Conservation (phyloP, 2,113 vertebrate species). For the Nasalis larvatus region DNA sequence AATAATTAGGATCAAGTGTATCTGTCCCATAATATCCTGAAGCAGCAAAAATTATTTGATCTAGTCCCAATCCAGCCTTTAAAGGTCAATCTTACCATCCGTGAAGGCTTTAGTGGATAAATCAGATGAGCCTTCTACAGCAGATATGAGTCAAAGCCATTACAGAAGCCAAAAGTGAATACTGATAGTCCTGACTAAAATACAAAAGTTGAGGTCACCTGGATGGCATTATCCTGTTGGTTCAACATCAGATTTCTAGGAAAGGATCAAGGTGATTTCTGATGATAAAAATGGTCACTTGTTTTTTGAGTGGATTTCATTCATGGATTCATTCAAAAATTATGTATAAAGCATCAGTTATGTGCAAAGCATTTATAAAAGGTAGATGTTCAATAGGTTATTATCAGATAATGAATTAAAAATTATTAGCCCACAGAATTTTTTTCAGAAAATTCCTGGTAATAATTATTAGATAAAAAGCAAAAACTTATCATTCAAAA, state of each 20-base stretch:
- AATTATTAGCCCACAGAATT: neutral
- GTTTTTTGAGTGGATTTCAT: neutral
- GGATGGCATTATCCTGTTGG: neutral
- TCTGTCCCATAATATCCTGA: neutral
- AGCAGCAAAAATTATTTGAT: neutral
- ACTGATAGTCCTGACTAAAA: neutral
- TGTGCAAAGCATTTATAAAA: slow-evolving; percentile 16
- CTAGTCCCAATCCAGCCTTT: neutral
- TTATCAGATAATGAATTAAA: neutral
- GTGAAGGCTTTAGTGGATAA: neutral
- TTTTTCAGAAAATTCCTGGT: neutral
- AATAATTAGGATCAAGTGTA: neutral
- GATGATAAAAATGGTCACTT: neutral
- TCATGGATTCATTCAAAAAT: neutral
- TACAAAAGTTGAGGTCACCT: neutral
- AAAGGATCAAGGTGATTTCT: neutral
- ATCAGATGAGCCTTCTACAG: neutral
- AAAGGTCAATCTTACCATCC: neutral
- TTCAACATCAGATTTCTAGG: neutral
- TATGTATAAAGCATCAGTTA: neutral
- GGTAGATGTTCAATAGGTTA: neutral
- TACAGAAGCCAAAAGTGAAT: neutral
- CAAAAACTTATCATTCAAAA: neutral
- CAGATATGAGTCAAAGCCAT: neutral
- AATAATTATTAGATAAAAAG: neutral